These are phyloP conservation scores for Parauchenoglanis punctatus DNA, from an alignment of 2,797 vertebrate species.

Conservation along the genomic window DNA sequence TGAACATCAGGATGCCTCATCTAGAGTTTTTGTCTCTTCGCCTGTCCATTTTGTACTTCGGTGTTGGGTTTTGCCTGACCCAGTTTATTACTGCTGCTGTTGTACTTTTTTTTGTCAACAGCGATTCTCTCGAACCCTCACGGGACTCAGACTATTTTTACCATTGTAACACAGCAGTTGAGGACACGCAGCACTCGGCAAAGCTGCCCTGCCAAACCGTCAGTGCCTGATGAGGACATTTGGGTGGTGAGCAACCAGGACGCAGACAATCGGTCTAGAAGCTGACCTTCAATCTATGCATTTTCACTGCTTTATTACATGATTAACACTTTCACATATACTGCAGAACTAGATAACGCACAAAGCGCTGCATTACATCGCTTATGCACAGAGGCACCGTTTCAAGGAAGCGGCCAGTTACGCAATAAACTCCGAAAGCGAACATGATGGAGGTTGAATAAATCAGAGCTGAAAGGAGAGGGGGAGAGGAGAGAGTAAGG, in stretches of 20 bases:
- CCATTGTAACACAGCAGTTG: background rate
- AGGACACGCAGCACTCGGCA: constrained; percentile 24
- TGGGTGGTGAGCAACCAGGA: constrained; percentile 12
- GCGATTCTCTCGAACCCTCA: constrained; percentile 10
- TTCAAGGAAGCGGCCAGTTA: background rate
- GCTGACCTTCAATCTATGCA: background rate
- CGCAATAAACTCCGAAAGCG: background rate
- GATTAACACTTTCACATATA: background rate
- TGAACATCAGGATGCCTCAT: background rate
- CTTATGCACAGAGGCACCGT: background rate
- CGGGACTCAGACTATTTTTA: constrained; percentile 48
- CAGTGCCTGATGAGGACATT: constrained; percentile 11
- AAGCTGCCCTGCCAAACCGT: constrained; percentile 7
- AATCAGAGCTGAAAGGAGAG: constrained; percentile 13
- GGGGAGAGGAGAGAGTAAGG: constrained; percentile 3
- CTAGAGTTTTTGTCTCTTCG: background rate
- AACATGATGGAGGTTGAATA: constrained; percentile 31
- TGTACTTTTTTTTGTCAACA: constrained; percentile 20
- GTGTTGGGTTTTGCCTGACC: constrained; percentile 37
- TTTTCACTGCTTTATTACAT: constrained; percentile 11
- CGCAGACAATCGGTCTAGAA: background rate
- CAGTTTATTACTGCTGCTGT: constrained; percentile 34
- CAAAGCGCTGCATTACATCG: background rate
- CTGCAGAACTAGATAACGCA: background rate
- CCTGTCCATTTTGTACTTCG: background rate